Percentiles rank a stretch among this genome's conserved stretches.
Evolutionary conservation across 2,113 vertebrate species (phyloP).

Genomic region (Capra hircus): DNA sequence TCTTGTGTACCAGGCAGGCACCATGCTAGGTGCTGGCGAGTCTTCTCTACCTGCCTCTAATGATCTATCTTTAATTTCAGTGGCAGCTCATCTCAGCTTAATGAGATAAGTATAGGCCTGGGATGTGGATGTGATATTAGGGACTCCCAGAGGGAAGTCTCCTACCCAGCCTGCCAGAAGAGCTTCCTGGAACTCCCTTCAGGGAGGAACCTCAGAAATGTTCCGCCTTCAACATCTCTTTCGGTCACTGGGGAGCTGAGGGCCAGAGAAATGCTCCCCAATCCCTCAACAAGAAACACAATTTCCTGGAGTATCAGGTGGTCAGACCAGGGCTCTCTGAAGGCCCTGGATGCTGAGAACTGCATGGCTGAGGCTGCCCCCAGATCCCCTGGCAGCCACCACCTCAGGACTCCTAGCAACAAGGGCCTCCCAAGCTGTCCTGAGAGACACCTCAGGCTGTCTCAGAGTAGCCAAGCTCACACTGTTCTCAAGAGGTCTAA

Average conservation of each 20-base stretch:
- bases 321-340: neutral
- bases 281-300: slow-evolving; percentile 1
- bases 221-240: neutral
- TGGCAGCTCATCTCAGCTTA: neutral
- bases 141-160: neutral
- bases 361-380: neutral
- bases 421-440: neutral
- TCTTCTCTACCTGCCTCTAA: neutral
- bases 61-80: slow-evolving; percentile 18
- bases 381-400: neutral
- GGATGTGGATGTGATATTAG: neutral
- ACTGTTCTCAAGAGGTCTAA: slow-evolving; percentile 54
- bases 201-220: neutral
- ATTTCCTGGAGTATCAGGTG: neutral
- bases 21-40: neutral
- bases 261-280: neutral
- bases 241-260: neutral
- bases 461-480: neutral
- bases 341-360: neutral
- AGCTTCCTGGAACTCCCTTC: slow-evolving; percentile 29
- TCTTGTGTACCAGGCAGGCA: neutral
- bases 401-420: slow-evolving; percentile 48
- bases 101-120: neutral
- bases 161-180: neutral
- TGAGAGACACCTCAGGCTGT: slow-evolving; percentile 7